Evolutionary conservation across 2,113 vertebrate genomes (phyloP).

Genomic region (Excalfactoria chinensis): DNA sequence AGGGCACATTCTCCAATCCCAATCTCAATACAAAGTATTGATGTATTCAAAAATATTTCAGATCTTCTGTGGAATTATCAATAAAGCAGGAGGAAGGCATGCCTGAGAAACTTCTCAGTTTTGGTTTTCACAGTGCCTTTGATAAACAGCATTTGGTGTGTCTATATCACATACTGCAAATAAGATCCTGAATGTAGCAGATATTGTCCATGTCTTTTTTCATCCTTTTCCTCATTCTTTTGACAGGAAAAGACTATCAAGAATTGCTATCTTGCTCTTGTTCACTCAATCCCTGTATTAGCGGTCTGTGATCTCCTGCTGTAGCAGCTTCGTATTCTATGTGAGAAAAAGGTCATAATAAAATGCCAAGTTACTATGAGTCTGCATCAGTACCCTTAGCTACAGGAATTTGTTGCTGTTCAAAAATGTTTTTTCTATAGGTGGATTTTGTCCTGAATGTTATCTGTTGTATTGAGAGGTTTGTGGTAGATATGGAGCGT

Average conservation of each 20-base stretch:
- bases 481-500: not conserved
- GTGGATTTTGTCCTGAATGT: conserved; percentile 8
- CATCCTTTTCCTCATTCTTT: not conserved
- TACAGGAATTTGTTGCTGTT: not conserved
- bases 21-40: not conserved
- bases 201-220: not conserved
- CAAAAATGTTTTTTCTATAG: not conserved
- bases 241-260: not conserved
- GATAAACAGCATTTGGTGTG: not conserved
- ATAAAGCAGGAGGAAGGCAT: not conserved
- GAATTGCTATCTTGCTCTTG: not conserved
- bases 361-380: not conserved
- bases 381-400: not conserved
- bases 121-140: not conserved
- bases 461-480: not conserved
- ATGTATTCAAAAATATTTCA: not conserved
- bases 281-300: not conserved
- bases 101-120: not conserved
- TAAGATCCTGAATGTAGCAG: not conserved
- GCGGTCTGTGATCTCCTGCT: not conserved
- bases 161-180: not conserved
- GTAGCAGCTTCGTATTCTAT: not conserved
- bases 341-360: not conserved
- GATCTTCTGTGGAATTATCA: not conserved
- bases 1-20: too few relatives aligned